Conservation (phyloP, 2,113 vertebrate genomes). For the Delphinus delphis region DNA sequence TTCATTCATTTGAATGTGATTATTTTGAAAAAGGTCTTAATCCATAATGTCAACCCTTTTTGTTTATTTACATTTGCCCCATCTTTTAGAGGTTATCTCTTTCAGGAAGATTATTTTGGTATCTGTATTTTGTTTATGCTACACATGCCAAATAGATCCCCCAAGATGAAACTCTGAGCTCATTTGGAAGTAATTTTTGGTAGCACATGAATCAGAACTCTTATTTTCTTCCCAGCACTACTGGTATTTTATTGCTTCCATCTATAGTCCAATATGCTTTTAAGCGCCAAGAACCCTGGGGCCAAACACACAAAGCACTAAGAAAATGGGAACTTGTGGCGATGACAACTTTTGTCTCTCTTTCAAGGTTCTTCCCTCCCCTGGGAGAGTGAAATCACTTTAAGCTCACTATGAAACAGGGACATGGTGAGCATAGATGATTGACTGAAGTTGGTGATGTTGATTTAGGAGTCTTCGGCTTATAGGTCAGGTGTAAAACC, state of each 20-base stretch:
- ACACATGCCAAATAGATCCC: slow-evolving; percentile 62
- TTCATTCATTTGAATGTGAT: slow-evolving; percentile 39
- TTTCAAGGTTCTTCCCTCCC: slow-evolving; percentile 44
- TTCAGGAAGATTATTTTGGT: slow-evolving; percentile 30
- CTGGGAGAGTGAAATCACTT: slow-evolving; percentile 60
- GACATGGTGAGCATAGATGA: slow-evolving; percentile 48
- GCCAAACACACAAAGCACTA: slow-evolving; percentile 63
- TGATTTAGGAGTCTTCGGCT: slow-evolving; percentile 49
- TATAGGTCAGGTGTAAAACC: slow-evolving; percentile 63
- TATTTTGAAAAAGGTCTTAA: slow-evolving; percentile 47
- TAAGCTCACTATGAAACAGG: slow-evolving; percentile 39
- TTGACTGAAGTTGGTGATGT: slow-evolving; percentile 53
- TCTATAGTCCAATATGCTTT: slow-evolving; percentile 71
- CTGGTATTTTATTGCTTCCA: slow-evolving; percentile 70
- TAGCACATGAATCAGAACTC: slow-evolving; percentile 74
- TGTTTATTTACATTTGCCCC: slow-evolving; percentile 44
- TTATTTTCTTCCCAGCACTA: slow-evolving; percentile 74
- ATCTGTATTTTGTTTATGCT: slow-evolving; percentile 64
- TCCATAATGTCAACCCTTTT: neutral
- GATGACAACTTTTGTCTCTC: slow-evolving; percentile 58
- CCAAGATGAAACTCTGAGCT: slow-evolving; percentile 60
- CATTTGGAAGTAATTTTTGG: slow-evolving; percentile 71
- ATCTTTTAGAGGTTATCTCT: neutral
- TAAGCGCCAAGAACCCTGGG: slow-evolving; percentile 61
- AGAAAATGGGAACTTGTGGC: slow-evolving; percentile 61